Evolutionary conservation across 2,113 vertebrate species (phyloP), one percentile per base, ranked within the genome.

Genomic region (Piaya cayana): DNA sequence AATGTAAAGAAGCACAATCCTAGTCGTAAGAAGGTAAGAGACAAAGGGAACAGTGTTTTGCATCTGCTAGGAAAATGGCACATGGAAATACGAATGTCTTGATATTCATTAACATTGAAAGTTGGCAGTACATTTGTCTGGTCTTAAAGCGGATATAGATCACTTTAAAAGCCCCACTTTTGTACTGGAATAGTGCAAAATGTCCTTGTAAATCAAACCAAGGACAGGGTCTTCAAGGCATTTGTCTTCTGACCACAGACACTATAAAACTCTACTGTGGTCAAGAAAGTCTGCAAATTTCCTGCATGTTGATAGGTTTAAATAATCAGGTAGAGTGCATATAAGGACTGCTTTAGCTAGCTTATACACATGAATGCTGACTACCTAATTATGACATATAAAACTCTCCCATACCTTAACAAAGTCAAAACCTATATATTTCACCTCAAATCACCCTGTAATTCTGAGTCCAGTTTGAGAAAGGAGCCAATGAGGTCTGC

Each of bases 31-130:
- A 85, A 86, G 56, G 39, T 37, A 81, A 76, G 25, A 91, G 32
- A 47, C 36, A 82, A 65, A 87, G 19, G 42, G 86, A 77, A 64
- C 14, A 60, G 2, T 71, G 36, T 47, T 86, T 92, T 89, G 18
- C 36, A 42, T 85, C 39, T 85, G 1, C 37, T 68, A 50, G 36
- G 75, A 70, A 91, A 95, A 75, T 29, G 14, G 45, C 15, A 64
- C 11, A 36, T 58, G 68, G 16, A 86, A 60, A 64, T 81, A 72
- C 6, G 26, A 92, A 82, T 53, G 37, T 47, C 42, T 83, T 83
- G 42, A 79, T 91, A 87, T 91, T 80, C 67, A 50, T 67, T 59
- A 80, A 32, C 47, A 56, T 91, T 82, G 91, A 42, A 86, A 95
- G 23, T 63, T 95, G 85, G 42, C 75, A 83, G 82, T 47, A 77